A percentile compares a stretch with the other conserved stretches of the same genome.
Conservation (phyloP, 37 sponge, comb jelly and placozoan species). For the Spongia lamella region DNA sequence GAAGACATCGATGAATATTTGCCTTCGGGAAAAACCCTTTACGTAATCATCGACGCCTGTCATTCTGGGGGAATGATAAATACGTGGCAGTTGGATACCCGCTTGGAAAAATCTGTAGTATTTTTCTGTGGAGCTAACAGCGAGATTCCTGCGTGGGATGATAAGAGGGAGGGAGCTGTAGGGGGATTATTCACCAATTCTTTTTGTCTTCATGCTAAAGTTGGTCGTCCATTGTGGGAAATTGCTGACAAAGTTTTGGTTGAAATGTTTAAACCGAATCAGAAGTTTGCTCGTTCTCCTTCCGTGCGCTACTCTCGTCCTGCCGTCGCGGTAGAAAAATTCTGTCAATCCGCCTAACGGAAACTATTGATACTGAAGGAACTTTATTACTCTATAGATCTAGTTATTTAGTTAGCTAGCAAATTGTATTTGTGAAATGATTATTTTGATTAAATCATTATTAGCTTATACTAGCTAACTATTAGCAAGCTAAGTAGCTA, state of each 20-base stretch:
- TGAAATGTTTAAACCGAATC: not conserved
- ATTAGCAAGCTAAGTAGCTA: too few relatives aligned
- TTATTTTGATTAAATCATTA: too few relatives aligned
- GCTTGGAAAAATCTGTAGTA: not conserved
- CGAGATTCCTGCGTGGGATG: slow-evolving; percentile 5
- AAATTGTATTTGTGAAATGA: too few relatives aligned
- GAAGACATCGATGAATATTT: slow-evolving; percentile 2
- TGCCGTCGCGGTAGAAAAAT: not conserved
- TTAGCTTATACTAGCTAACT: too few relatives aligned
- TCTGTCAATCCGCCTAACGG: not conserved
- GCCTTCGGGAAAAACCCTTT: not conserved
- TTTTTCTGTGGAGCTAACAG: not conserved
- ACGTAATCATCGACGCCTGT: slow-evolving; percentile 4
- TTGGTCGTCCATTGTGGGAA: not conserved
- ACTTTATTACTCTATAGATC: too few relatives aligned
- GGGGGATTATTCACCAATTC: slow-evolving; percentile 2
- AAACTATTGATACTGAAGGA: too few relatives aligned
- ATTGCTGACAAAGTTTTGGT: slow-evolving; percentile 7
- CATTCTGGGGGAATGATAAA: slow-evolving; percentile 17
- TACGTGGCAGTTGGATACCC: not conserved
- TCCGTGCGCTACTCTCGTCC: not conserved
- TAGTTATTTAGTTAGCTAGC: too few relatives aligned
- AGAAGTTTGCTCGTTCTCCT: not conserved
- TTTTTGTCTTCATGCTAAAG: not conserved
- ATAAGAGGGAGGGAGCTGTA: not conserved